Conservation (phyloP, 2,888 invertebrate genomes). For the Tuta absoluta region DNA sequence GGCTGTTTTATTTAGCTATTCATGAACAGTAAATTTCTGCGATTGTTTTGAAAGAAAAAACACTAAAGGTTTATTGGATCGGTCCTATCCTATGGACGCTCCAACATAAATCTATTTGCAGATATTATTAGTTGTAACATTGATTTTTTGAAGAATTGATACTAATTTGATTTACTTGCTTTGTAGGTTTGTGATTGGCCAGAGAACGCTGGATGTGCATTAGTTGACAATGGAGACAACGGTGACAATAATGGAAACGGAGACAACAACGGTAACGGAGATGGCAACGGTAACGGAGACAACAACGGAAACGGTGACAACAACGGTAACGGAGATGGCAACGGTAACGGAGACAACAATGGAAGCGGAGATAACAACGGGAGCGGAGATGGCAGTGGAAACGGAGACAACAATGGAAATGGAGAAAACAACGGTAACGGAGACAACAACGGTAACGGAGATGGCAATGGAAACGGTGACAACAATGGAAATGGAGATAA, state of each 20-base stretch:
- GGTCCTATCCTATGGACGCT: no score
- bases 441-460: conserved; percentile 37
- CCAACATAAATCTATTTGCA: no score
- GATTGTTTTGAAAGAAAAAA: no score
- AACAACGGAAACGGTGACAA: background rate
- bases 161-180: background rate
- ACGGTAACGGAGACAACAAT: background rate
- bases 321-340: background rate
- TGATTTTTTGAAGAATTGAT: no score
- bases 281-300: background rate
- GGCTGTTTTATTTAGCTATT: no score
- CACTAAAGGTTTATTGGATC: no score
- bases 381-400: background rate
- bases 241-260: background rate
- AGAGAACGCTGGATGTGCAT: conserved; percentile 32
- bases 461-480: conserved; percentile 25
- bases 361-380: background rate
- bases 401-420: conserved; percentile 16
- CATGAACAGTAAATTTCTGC: no score
- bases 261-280: background rate
- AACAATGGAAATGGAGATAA: conserved; percentile 26
- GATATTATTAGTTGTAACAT: no score
- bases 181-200: conserved; percentile 39
- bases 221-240: background rate
- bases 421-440: background rate